These are phyloP conservation scores for Anthonomus grandis DNA, from an alignment of 1,140 invertebrate genomes.

Conservation along the genomic window DNA sequence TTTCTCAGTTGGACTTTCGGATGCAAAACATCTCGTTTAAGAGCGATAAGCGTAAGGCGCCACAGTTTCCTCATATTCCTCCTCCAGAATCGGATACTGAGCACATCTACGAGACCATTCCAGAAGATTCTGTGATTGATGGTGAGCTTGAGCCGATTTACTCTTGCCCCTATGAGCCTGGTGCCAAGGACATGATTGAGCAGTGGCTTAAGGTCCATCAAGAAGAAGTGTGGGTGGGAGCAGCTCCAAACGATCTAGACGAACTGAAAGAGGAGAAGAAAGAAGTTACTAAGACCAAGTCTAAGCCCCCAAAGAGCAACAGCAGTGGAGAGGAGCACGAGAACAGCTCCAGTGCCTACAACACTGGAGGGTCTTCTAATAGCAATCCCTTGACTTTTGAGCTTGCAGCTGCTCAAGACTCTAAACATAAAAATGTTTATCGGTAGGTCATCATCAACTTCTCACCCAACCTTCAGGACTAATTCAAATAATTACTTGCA, in stretches of 20 bases:
- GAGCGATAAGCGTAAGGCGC: slow-evolving; percentile 39
- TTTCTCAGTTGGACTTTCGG: slow-evolving; percentile 43
- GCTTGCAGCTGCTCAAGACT: slow-evolving; percentile 52
- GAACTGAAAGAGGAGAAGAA: slow-evolving; percentile 31
- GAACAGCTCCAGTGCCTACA: slow-evolving; percentile 71
- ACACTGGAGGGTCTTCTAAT: slow-evolving; percentile 72
- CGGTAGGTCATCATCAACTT: slow-evolving; percentile 15
- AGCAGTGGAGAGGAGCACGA: slow-evolving; percentile 59
- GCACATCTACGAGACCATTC: slow-evolving; percentile 69
- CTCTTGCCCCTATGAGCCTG: slow-evolving; percentile 61
- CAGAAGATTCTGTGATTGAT: slow-evolving; percentile 56
- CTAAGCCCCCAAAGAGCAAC: slow-evolving; percentile 51
- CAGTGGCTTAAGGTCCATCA: slow-evolving; percentile 44
- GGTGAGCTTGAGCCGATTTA: slow-evolving; percentile 58
- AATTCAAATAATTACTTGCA: slow-evolving; percentile 4
- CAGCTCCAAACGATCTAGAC: slow-evolving; percentile 21
- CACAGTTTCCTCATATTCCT: slow-evolving; percentile 37
- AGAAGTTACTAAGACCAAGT: slow-evolving; percentile 19
- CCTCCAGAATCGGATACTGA: slow-evolving; percentile 52
- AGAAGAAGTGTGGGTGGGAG: slow-evolving; percentile 44
- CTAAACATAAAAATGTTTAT: slow-evolving; percentile 50
- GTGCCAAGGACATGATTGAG: slow-evolving; percentile 44
- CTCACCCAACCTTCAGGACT: background rate
- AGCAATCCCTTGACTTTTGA: slow-evolving; percentile 66
- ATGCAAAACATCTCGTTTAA: slow-evolving; percentile 47